Conservation (phyloP, 2,888 invertebrate species). For the Salpingus planirostris region DNA sequence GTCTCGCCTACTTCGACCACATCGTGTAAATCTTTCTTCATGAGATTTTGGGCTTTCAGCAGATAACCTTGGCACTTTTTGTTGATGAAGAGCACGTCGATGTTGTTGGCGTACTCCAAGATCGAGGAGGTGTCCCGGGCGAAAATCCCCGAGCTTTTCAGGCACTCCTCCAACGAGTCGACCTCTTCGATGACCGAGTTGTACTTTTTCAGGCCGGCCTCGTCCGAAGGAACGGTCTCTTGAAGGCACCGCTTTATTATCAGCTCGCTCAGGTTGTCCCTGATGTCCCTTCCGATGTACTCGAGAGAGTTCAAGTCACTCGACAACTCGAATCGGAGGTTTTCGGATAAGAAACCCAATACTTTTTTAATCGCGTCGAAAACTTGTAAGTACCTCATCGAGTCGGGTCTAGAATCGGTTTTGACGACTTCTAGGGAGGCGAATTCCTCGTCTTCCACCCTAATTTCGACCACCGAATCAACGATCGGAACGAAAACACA, state of each 20-base stretch:
- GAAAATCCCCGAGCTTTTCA: constrained; percentile 53
- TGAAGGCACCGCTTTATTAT: constrained; percentile 67
- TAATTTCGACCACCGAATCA: constrained; percentile 42
- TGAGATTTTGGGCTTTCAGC: constrained; percentile 58
- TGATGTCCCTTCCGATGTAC: constrained; percentile 48
- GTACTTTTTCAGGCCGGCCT: constrained; percentile 60
- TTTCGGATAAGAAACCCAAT: constrained; percentile 49
- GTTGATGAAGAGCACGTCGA: constrained; percentile 67
- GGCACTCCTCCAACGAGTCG: constrained; percentile 53
- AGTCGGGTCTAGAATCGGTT: constrained; percentile 27
- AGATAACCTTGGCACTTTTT: constrained; percentile 66
- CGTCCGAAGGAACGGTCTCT: constrained; percentile 67
- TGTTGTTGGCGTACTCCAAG: constrained; percentile 60
- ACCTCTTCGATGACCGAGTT: constrained; percentile 54
- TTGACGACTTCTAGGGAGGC: constrained; percentile 23
- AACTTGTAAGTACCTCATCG: constrained; percentile 43
- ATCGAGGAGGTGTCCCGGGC: constrained; percentile 49
- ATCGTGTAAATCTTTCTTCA: constrained; percentile 73
- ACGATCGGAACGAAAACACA: constrained; percentile 52
- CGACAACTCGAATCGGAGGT: constrained; percentile 46
- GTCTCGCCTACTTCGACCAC: constrained; percentile 49
- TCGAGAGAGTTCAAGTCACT: constrained; percentile 44
- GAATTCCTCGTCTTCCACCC: constrained; percentile 30
- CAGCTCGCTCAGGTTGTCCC: constrained; percentile 52
- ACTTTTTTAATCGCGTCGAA: constrained; percentile 49